Conservation (phyloP, 2,113 vertebrate species). For the Alexandromys fortis region DNA sequence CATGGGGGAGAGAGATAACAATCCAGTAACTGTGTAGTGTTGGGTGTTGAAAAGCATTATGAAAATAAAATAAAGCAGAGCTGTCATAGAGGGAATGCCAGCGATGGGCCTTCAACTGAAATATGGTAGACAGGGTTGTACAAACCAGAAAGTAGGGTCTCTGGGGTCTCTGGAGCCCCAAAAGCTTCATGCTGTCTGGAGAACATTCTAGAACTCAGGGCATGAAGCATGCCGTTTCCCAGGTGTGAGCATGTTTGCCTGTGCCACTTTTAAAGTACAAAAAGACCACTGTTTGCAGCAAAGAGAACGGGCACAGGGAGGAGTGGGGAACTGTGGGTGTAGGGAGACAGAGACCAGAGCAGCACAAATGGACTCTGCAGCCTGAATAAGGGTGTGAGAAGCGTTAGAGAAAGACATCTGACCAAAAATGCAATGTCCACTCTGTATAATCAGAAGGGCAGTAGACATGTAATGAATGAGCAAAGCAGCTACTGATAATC, state of each 20-base stretch:
- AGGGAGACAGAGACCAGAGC: neutral
- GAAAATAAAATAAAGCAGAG: constrained; percentile 1
- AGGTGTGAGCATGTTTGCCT: neutral
- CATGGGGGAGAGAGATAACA: neutral
- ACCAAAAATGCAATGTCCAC: neutral
- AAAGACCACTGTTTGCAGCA: too few species aligned
- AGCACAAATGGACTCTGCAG: fast-evolving
- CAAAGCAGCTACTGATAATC: neutral
- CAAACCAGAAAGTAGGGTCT: neutral
- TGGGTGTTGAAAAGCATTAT: neutral
- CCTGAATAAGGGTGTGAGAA: neutral
- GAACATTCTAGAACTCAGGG: neutral
- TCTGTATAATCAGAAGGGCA: neutral
- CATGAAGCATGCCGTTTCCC: neutral
- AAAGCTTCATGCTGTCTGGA: neutral
- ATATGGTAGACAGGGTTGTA: neutral
- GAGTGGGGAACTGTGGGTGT: fast-evolving
- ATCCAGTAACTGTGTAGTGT: neutral
- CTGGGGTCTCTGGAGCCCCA: neutral
- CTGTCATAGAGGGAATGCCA: neutral
- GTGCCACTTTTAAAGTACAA: neutral
- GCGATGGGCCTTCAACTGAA: neutral
- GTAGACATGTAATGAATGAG: neutral
- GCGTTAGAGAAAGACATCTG: neutral
- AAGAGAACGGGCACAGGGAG: neutral